Conservation (phyloP, 35 echinoderm and acorn worm genomes). For the Lytechinus pictus region DNA sequence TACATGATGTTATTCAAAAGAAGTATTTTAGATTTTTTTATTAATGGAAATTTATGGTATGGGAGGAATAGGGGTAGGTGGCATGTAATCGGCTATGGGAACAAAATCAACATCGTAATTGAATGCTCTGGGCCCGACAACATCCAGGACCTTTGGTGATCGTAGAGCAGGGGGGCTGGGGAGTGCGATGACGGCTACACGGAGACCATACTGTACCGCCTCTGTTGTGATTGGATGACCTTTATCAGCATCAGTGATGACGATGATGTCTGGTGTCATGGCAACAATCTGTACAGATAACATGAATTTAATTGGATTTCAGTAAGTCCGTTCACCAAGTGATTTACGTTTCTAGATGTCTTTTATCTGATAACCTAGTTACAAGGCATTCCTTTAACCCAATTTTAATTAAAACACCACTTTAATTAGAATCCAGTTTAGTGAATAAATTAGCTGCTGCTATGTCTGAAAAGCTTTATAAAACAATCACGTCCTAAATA, state of each 20-base stretch:
- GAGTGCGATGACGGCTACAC: conserved; percentile 71
- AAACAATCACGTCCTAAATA: no score
- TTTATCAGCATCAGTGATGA: conserved; percentile 70
- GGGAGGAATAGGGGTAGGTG: conserved; percentile 51
- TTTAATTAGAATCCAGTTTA: no score
- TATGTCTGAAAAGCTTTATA: no score
- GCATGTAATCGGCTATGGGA: conserved; percentile 71
- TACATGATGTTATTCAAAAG: neutral
- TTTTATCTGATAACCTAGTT: no score
- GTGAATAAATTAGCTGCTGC: no score
- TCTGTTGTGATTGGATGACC: conserved; percentile 82
- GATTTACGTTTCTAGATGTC: no score
- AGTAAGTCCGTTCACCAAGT: no score
- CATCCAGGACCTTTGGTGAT: conserved; percentile 58
- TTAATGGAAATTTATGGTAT: neutral
- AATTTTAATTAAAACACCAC: no score
- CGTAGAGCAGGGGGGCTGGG: conserved; percentile 67
- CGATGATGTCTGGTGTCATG: conserved; percentile 84
- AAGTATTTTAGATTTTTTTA: neutral
- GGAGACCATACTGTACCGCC: conserved; percentile 78
- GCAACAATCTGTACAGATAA: conserved; percentile 63
- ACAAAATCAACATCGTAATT: conserved; percentile 80
- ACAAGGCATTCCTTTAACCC: no score
- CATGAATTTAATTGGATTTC: no score
- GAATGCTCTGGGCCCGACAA: conserved; percentile 83